A percentile compares a stretch with the other conserved stretches of the same genome.
Conservation (phyloP, 2,888 invertebrate species). For the Mesorhabditis belari region DNA sequence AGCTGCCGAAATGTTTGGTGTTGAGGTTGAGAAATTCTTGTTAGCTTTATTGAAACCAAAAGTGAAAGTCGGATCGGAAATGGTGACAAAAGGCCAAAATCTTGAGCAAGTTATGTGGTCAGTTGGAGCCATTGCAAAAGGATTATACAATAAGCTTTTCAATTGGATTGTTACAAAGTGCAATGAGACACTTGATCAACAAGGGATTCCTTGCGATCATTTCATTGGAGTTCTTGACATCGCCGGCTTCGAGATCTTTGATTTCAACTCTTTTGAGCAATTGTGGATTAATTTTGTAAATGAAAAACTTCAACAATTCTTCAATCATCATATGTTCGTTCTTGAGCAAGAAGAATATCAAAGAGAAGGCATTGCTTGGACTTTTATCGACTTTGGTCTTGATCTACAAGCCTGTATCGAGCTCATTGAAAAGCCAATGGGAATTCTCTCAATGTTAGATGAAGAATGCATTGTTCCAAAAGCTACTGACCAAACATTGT, state of each 20-base stretch:
- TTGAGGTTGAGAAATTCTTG: constrained; percentile 40
- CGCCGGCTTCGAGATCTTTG: constrained; percentile 99
- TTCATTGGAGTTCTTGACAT: constrained; percentile 99
- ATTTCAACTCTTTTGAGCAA: constrained; percentile 95
- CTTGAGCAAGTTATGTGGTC: constrained; percentile 61
- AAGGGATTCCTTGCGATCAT: constrained; percentile 37
- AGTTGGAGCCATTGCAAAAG: constrained; percentile 57
- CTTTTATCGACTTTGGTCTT: constrained; percentile 95
- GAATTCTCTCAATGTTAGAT: constrained; percentile 53
- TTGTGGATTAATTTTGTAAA: constrained; percentile 90
- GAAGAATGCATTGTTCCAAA: constrained; percentile 53
- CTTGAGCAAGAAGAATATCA: constrained; percentile 77
- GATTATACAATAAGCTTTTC: constrained; percentile 57
- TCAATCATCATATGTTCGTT: constrained; percentile 78
- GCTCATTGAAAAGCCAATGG: constrained; percentile 71
- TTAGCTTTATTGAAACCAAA: constrained; percentile 46
- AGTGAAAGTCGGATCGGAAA: constrained; percentile 55
- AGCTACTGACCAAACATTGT: constrained; percentile 51
- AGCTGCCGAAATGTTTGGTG: constrained; percentile 40
- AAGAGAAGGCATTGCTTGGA: constrained; percentile 86
- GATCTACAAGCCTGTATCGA: constrained; percentile 92
- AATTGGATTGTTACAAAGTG: constrained; percentile 93
- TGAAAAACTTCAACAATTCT: constrained; percentile 68
- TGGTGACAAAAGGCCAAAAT: constrained; percentile 58
- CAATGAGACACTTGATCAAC: constrained; percentile 77